These are phyloP conservation scores for Cynoglossus semilaevis DNA, from an alignment of 2,113 vertebrate genomes.

Conservation along the genomic window DNA sequence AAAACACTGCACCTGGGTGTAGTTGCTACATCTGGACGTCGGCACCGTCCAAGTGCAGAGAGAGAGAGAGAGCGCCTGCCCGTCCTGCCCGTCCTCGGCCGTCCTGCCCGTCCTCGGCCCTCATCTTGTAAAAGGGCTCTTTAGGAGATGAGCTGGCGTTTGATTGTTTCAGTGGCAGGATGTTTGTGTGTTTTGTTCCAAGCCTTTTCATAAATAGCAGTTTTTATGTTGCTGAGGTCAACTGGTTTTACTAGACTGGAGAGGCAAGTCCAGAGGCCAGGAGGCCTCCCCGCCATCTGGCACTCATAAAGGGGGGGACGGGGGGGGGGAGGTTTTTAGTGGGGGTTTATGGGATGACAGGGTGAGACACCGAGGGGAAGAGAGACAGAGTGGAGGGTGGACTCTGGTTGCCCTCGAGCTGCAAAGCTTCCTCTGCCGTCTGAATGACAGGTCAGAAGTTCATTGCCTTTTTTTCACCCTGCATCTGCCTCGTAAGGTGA, in stretches of 20 bases:
- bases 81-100: constrained; percentile 25
- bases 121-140: constrained; percentile 69
- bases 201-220: constrained; percentile 73
- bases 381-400: constrained; percentile 71
- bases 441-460: constrained; percentile 80
- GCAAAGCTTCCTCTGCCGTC: constrained; percentile 69
- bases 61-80: too few relatives aligned
- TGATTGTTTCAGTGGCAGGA: constrained; percentile 68
- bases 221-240: constrained; percentile 75
- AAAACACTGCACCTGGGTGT: constrained; percentile 62
- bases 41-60: constrained; percentile 21
- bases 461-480: constrained; percentile 69
- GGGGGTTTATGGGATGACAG: constrained; percentile 71
- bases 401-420: constrained; percentile 75
- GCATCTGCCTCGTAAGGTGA: constrained; percentile 63
- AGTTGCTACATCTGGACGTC: constrained; percentile 61
- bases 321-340: constrained; percentile 71
- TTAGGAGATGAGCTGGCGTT: constrained; percentile 66
- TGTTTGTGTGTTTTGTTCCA: constrained; percentile 75
- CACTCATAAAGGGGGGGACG: constrained; percentile 75
- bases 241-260: constrained; percentile 77
- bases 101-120: constrained; percentile 26
- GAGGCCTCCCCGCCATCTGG: constrained; percentile 76
- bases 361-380: constrained; percentile 66
- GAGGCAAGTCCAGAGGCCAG: constrained; percentile 78